Evolutionary conservation across 1,140 invertebrate species (phyloP).

Genomic region (Caenorhabditis brenneri): DNA sequence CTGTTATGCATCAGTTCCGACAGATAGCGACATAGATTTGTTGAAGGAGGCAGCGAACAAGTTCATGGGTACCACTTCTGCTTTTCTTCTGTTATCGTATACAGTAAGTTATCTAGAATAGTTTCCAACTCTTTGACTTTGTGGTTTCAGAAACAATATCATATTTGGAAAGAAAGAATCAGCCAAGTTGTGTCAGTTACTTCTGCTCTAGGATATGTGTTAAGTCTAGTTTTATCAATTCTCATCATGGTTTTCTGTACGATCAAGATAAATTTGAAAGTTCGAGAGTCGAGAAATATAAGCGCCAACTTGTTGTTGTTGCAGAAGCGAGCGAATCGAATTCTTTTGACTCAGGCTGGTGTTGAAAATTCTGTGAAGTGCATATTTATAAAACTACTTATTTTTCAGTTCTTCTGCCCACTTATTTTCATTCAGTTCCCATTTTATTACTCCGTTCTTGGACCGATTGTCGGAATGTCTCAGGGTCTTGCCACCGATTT

Average conservation of each 20-base stretch:
- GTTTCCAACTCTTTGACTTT: not conserved
- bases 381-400: too few relatives aligned
- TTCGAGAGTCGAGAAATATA: not conserved
- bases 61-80: not conserved
- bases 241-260: not conserved
- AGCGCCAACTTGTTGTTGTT: not conserved
- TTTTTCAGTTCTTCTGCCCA: slow-evolving; percentile 8
- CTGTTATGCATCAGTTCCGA: not conserved
- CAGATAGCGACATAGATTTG: not conserved
- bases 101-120: not conserved
- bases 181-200: not conserved
- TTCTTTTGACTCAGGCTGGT: not conserved
- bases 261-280: not conserved
- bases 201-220: not conserved
- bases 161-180: not conserved
- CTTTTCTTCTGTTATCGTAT: not conserved
- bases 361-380: too few relatives aligned
- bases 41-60: not conserved
- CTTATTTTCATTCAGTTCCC: not conserved
- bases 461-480: not conserved
- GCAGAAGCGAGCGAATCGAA: not conserved
- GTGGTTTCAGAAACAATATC: not conserved
- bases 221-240: not conserved
- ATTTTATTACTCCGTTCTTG: slow-evolving; percentile 1
- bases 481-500: not conserved